Evolutionary conservation across 2,113 vertebrate species (phyloP).

Genomic region (Pteruthius melanotis): DNA sequence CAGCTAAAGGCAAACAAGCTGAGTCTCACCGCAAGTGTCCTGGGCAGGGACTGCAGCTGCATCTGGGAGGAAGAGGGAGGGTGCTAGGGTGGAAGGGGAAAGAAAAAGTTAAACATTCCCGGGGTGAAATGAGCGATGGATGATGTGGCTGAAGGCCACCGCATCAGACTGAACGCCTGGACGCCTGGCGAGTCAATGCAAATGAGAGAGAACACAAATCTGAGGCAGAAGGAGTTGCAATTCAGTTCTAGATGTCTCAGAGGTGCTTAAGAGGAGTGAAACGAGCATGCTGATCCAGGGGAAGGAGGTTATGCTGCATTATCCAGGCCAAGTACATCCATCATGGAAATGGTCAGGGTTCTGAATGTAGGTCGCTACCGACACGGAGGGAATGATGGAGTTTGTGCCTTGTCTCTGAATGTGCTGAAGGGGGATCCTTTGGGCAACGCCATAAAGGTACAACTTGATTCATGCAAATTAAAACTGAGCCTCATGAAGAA

Average conservation of each 20-base stretch:
- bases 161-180: background rate
- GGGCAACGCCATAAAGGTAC: background rate
- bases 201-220: background rate
- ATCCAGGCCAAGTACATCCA: background rate
- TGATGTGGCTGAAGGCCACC: background rate
- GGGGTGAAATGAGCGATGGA: background rate
- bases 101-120: conserved; percentile 57
- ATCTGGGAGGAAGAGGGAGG: conserved; percentile 66
- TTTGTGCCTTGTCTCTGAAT: background rate
- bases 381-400: background rate
- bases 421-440: background rate
- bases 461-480: background rate
- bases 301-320: background rate
- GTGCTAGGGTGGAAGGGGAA: conserved; percentile 67
- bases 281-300: background rate
- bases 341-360: background rate
- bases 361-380: background rate
- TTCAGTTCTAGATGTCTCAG: background rate
- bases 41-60: conserved; percentile 65
- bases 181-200: background rate
- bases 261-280: background rate
- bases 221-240: background rate
- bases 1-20: conserved; percentile 63
- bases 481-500: background rate
- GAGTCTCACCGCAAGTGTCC: conserved; percentile 63